Evolutionary conservation across 2,797 vertebrate genomes (phyloP), one percentile per base, ranked within the genome.

Genomic region (Hafferia zeledoni): DNA sequence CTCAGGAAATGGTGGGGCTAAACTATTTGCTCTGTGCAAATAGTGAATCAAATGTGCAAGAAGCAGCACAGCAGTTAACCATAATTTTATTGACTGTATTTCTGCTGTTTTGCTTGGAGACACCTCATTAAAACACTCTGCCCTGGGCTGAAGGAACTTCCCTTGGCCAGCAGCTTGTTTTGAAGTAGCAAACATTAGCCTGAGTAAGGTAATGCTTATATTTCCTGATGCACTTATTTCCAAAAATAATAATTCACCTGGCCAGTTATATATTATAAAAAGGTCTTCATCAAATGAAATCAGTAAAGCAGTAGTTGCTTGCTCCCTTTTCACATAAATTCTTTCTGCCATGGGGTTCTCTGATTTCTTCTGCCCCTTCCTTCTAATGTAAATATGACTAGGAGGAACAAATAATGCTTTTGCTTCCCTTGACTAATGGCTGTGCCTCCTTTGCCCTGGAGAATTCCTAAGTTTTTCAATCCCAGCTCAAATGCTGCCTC

Each of bases 21-120:
- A 85, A 24, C 41, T 57, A 10, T 63, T 78, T 71, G n/a, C 79
- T 83, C 35, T 70, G 43, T 93, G 61, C 46, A 84, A 85, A 75
- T 56, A 83, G 23, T 25, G 1, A 27, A 27, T 83, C 43, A 57
- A 28, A 81, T 70, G 56, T 78, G 19, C 60, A 70, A 89, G 57
- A 44, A 70, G 71, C 43, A 67, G 74, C n/a, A 18, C 9, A 27
- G 17, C 63, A 70, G 46, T 78, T 90, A n/a, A 72, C 24, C 76
- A 2, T 56, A 6, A 50, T 83, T 80, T 87, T 72, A 81, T 33
- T 81, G 78, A 80, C 60, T 88, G 0, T 65, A 35, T 87, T 96
- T 93, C 65, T n/a, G 20, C 57, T 81, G 53, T 33, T 96, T 85
- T 83, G 17, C 80, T 95, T 95, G 80, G 71, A 90, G 65, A 69